These are phyloP conservation scores for Ridgeia piscesae DNA, from an alignment of 1,140 invertebrate species.

Conservation along the genomic window DNA sequence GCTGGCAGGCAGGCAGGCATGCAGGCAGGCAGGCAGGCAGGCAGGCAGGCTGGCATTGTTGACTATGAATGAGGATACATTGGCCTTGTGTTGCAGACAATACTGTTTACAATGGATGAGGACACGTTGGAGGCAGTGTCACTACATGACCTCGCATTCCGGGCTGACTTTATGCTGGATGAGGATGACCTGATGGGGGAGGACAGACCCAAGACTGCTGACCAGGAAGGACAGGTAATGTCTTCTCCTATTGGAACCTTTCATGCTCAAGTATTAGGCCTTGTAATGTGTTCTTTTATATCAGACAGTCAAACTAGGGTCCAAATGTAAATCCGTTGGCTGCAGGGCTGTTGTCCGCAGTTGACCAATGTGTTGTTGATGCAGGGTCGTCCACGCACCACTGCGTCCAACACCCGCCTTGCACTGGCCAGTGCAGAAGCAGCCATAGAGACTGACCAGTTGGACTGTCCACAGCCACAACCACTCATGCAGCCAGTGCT, in stretches of 20 bases:
- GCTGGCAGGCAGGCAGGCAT: too few species aligned
- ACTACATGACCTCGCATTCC: constrained; percentile 70
- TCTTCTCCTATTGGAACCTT: not conserved
- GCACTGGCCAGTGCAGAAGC: not conserved
- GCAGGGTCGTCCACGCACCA: not conserved
- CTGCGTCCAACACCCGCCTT: not conserved
- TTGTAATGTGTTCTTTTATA: too few species aligned
- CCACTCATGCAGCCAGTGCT: not conserved
- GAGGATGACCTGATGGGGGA: constrained; percentile 40
- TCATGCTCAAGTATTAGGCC: not conserved
- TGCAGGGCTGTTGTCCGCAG: too few species aligned
- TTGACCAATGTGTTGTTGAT: not conserved
- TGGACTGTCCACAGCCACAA: not conserved
- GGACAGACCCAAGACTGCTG: constrained; percentile 51
- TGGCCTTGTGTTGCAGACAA: constrained; percentile 71
- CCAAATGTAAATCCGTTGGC: too few species aligned
- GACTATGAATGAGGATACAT: too few species aligned
- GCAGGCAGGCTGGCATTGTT: too few species aligned
- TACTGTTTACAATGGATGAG: constrained; percentile 78
- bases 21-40: too few species aligned
- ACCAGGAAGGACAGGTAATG: constrained; percentile 38
- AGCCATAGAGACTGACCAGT: not conserved
- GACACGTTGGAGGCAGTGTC: constrained; percentile 74
- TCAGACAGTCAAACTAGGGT: too few species aligned
- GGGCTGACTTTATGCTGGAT: constrained; percentile 48